Conservation (phyloP, 2,113 vertebrate species). For the Apistogramma diplotaenia region DNA sequence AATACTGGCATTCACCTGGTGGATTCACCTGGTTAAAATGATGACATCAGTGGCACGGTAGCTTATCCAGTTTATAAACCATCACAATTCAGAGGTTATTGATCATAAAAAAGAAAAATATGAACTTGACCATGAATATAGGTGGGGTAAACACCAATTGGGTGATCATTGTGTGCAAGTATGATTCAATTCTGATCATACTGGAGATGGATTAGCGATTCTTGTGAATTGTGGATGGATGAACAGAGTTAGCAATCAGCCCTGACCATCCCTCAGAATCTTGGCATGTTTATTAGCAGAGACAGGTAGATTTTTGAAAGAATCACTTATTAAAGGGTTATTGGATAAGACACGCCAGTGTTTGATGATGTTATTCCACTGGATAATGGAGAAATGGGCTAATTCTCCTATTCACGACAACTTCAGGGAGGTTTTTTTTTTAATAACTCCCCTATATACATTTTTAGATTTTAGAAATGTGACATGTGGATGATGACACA, state of each 20-base stretch:
- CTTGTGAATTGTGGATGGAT: neutral
- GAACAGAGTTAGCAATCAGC: no score
- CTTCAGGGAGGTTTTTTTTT: no score
- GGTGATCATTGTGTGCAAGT: accelerated
- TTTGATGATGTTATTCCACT: no score
- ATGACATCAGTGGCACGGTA: neutral
- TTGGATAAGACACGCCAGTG: no score
- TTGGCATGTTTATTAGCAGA: no score
- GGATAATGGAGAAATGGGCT: no score
- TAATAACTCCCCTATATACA: no score
- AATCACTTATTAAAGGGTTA: no score
- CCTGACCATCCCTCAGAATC: no score
- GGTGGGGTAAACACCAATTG: neutral
- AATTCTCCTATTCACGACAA: no score
- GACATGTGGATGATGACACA: neutral
- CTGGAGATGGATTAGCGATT: neutral
- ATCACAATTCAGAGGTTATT: neutral
- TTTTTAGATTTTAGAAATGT: no score
- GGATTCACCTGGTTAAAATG: neutral
- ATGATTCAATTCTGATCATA: neutral
- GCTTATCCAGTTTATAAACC: neutral
- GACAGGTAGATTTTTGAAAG: no score
- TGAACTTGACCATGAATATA: neutral
- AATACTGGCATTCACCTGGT: neutral
- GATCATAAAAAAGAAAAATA: neutral